Evolutionary conservation across 2,113 vertebrate genomes (phyloP).

Genomic region (Solea senegalensis): DNA sequence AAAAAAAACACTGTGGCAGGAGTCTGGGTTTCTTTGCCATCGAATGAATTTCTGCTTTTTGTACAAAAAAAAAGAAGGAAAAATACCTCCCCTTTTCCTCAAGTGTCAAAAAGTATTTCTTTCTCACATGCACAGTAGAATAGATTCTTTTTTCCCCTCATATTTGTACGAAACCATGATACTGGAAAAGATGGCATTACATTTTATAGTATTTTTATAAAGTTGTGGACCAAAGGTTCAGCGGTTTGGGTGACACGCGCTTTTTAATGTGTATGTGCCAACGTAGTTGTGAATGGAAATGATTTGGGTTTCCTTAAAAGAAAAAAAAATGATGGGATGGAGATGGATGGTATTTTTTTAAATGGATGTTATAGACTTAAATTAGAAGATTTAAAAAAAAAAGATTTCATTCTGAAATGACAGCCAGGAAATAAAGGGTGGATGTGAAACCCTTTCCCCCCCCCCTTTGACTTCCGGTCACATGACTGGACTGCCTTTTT

Average conservation of each 20-base stretch:
- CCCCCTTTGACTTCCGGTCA: conserved; percentile 52
- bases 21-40: conserved; percentile 49
- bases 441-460: conserved; percentile 48
- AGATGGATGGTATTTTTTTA: conserved; percentile 49
- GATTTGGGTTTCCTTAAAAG: conserved; percentile 51
- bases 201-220: conserved; percentile 86
- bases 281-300: conserved; percentile 43
- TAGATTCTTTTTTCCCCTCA: conserved; percentile 72
- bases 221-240: conserved; percentile 79
- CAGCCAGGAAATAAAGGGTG: neutral
- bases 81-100: conserved; percentile 60
- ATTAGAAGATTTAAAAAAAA: conserved; percentile 43
- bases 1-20: conserved; percentile 1
- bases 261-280: conserved; percentile 65
- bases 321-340: neutral
- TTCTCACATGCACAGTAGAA: conserved; percentile 81
- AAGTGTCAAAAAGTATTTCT: conserved; percentile 71
- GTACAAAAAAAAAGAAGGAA: conserved; percentile 73
- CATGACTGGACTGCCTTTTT: conserved; percentile 70
- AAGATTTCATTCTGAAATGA: conserved; percentile 40
- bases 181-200: conserved; percentile 66
- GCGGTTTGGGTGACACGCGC: conserved; percentile 65
- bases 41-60: conserved; percentile 69
- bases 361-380: conserved; percentile 48
- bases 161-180: conserved; percentile 77